Conservation (phyloP, 2,113 vertebrate genomes). For the Melanocharis versteri region DNA sequence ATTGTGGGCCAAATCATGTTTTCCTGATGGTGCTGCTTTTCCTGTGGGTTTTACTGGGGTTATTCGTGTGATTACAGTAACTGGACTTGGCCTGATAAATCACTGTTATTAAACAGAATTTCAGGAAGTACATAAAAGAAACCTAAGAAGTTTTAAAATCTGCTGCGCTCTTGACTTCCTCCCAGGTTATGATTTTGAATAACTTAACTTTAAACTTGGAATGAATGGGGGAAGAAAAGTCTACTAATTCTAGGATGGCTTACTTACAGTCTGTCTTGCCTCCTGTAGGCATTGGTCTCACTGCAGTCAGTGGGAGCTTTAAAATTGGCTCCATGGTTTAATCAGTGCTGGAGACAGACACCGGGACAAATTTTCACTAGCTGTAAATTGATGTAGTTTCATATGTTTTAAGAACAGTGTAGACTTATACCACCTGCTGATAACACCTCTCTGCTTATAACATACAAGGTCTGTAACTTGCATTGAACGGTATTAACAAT, state of each 20-base stretch:
- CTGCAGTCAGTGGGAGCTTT: neutral
- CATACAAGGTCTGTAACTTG: neutral
- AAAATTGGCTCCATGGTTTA: neutral
- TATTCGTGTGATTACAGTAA: neutral
- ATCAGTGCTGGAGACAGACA: neutral
- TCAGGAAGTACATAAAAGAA: neutral
- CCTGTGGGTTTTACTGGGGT: neutral
- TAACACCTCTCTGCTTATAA: neutral
- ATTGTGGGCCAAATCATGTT: neutral
- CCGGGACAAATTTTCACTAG: neutral
- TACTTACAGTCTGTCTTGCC: neutral
- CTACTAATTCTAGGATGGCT: neutral
- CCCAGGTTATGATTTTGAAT: neutral
- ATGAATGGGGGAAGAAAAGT: neutral
- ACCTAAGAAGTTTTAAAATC: neutral
- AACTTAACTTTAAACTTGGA: neutral
- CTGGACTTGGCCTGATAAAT: neutral
- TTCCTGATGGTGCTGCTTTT: neutral
- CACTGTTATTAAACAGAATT: neutral
- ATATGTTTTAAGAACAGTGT: neutral
- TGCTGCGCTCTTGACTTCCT: accelerated
- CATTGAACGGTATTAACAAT: neutral
- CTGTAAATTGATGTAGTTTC: neutral
- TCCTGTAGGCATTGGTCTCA: neutral
- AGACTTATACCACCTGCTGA: neutral